phyloP scores from a whole-genome alignment of 2,797 vertebrate species.

The Ptychobarbus kaznakovi region DNA sequence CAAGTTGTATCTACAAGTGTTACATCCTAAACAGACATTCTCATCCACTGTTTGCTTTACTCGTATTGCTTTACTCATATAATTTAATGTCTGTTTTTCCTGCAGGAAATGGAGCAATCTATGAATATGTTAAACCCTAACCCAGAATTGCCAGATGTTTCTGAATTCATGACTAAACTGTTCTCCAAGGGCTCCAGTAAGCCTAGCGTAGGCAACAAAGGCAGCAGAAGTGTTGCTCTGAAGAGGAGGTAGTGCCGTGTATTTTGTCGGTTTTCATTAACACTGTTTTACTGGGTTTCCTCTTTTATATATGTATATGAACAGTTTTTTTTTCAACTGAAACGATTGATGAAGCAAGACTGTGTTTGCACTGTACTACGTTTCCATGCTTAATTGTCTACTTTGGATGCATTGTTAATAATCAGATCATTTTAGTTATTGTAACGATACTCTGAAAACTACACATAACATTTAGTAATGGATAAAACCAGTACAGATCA shows the following conservation, averaged over 20 bases:
- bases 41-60: neutral
- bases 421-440: constrained; percentile 29
- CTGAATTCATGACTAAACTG: constrained; percentile 98
- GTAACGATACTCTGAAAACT: constrained; percentile 11
- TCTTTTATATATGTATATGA: constrained; percentile 55
- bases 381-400: constrained; percentile 20
- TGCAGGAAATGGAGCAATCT: constrained; percentile 98
- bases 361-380: constrained; percentile 49
- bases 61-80: neutral
- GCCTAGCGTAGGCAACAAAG: constrained; percentile 87
- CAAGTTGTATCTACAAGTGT: neutral
- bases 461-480: neutral
- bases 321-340: constrained; percentile 34
- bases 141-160: constrained; percentile 97
- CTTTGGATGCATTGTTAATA: constrained; percentile 7
- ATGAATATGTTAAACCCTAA: constrained; percentile 99
- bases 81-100: constrained; percentile 23
- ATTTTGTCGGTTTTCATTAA: constrained; percentile 26
- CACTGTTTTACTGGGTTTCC: constrained; percentile 61
- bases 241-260: constrained; percentile 92
- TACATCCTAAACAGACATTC: neutral
- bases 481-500: constrained; percentile 1
- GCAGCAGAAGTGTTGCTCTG: constrained; percentile 86
- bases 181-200: constrained; percentile 97
- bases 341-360: constrained; percentile 46